These are phyloP conservation scores for Dryomyza anilis DNA, from an alignment of 2,888 invertebrate genomes.

Conservation along the genomic window DNA sequence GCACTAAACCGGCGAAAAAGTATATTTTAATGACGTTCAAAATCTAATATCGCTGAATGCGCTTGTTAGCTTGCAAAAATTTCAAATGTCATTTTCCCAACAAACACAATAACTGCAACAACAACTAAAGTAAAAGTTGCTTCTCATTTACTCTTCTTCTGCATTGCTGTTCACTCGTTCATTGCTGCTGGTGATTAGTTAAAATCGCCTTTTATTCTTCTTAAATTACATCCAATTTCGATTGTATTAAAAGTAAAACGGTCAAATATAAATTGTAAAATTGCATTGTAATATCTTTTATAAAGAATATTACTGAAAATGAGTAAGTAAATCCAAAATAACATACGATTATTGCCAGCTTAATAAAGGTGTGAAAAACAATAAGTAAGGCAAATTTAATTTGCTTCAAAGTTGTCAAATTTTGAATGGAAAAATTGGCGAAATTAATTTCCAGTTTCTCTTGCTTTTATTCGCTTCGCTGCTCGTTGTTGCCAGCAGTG, in stretches of 20 bases:
- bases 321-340: too few relatives aligned
- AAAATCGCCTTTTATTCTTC: neutral
- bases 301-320: neutral
- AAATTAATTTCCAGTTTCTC: neutral
- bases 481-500: too few relatives aligned
- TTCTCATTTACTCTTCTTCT: neutral
- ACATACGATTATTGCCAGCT: too few relatives aligned
- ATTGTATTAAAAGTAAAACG: neutral
- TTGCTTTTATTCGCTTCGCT: too few relatives aligned
- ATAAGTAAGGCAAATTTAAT: too few relatives aligned
- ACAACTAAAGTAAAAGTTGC: conserved; percentile 13
- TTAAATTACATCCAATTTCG: neutral
- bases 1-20: too few relatives aligned
- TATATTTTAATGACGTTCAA: too few relatives aligned
- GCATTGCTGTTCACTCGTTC: conserved; percentile 2
- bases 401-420: neutral
- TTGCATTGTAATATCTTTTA: neutral
- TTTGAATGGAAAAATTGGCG: neutral
- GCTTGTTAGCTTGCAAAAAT: neutral
- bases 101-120: neutral
- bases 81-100: conserved; percentile 9
- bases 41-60: neutral
- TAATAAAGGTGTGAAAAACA: too few relatives aligned
- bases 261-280: neutral
- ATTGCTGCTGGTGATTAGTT: neutral